These are phyloP conservation scores for Aphaenogaster rudis DNA, from an alignment of 1,140 invertebrate genomes.

Conservation along the genomic window DNA sequence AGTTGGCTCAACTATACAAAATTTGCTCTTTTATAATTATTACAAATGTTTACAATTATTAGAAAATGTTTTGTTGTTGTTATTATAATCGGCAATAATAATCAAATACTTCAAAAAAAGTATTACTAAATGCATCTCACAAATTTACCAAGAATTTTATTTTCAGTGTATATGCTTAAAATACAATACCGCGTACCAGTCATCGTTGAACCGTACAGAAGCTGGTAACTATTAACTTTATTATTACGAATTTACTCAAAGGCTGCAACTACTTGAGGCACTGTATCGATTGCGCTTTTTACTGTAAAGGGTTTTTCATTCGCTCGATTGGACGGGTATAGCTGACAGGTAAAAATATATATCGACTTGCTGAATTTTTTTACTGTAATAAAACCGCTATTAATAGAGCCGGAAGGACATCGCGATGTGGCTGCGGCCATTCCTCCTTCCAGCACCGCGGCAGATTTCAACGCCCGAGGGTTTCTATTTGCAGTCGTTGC, in stretches of 20 bases:
- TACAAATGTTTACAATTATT: too few relatives aligned
- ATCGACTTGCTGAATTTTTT: slow-evolving; percentile 35
- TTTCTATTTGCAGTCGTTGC: slow-evolving; percentile 62
- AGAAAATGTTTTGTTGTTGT: too few relatives aligned
- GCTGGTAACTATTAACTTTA: background rate
- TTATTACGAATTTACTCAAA: background rate
- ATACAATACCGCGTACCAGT: background rate
- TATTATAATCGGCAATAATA: too few relatives aligned
- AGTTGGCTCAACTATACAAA: too few relatives aligned
- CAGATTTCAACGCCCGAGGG: slow-evolving; percentile 32
- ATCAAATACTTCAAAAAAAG: too few relatives aligned
- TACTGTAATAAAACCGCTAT: slow-evolving; percentile 41
- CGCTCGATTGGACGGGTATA: background rate
- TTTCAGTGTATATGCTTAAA: background rate
- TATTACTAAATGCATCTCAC: too few relatives aligned
- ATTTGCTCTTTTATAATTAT: too few relatives aligned
- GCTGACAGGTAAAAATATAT: slow-evolving; percentile 6
- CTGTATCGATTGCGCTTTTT: slow-evolving; percentile 13
- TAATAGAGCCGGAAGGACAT: slow-evolving; percentile 56
- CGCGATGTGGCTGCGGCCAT: background rate
- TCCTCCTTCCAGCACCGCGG: background rate
- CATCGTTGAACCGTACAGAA: background rate
- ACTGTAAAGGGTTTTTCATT: slow-evolving; percentile 30
- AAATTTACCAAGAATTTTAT: too few relatives aligned
- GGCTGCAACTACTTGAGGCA: background rate